Evolutionary conservation across 2,113 vertebrate genomes (phyloP).

Genomic region (Nesoenas mayeri): DNA sequence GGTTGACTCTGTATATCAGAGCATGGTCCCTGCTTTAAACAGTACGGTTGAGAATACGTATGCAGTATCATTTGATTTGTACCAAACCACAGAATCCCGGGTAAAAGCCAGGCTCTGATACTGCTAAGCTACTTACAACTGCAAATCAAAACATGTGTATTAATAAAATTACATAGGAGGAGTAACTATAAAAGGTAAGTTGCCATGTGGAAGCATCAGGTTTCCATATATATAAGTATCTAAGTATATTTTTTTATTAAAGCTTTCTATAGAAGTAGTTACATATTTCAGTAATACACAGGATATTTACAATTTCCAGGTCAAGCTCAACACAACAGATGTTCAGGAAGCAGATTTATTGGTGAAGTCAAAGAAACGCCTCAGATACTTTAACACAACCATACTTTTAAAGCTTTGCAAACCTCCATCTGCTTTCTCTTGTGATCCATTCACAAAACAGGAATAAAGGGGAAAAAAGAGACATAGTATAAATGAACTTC

Average conservation of each 20-base stretch:
- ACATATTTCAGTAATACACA: conserved; percentile 61
- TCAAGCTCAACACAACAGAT: conserved; percentile 55
- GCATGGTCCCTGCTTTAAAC: background rate
- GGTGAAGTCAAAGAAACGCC: conserved; percentile 59
- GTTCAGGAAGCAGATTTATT: conserved; percentile 61
- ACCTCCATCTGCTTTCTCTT: conserved; percentile 28
- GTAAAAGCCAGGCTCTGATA: background rate
- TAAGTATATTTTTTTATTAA: background rate
- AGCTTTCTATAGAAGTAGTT: conserved; percentile 31
- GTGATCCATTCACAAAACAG: background rate
- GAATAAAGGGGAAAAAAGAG: background rate
- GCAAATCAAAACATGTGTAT: background rate
- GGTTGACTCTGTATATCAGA: background rate
- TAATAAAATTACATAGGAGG: background rate
- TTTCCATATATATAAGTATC: background rate
- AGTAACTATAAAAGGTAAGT: background rate
- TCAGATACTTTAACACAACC: background rate
- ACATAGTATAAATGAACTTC: background rate
- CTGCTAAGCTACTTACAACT: background rate
- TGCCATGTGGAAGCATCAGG: background rate
- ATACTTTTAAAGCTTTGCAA: background rate
- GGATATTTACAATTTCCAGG: conserved; percentile 68
- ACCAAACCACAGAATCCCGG: background rate
- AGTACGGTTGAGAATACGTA: background rate
- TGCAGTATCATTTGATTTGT: background rate